Conservation (phyloP, 2,888 invertebrate genomes). For the Orgyia antiqua region DNA sequence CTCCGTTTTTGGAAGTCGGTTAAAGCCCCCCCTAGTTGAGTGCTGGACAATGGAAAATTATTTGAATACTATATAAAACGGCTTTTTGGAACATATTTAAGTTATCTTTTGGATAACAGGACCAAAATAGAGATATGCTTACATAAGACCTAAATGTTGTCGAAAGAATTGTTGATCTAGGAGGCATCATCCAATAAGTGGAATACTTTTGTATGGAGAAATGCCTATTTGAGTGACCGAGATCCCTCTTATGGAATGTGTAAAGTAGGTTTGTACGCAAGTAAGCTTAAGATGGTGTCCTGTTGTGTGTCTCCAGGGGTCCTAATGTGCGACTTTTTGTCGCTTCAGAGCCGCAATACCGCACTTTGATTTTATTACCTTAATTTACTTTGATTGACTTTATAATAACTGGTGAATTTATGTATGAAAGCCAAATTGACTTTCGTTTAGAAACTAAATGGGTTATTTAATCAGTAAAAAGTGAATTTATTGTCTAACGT, state of each 20-base stretch:
- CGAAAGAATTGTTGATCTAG: neutral
- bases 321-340: constrained; percentile 52
- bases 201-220: too few species aligned
- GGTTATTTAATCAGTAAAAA: constrained; percentile 2
- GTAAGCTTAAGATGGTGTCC: constrained; percentile 28
- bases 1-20: too few species aligned
- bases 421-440: constrained; percentile 14
- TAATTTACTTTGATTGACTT: constrained; percentile 21
- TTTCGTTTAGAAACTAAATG: constrained; percentile 4
- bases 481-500: constrained; percentile 5
- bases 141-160: too few species aligned
- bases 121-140: too few species aligned
- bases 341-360: constrained; percentile 14
- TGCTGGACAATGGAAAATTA: too few species aligned
- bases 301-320: constrained; percentile 40
- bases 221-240: too few species aligned
- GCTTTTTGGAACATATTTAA: too few species aligned
- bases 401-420: constrained; percentile 17
- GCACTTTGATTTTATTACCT: constrained; percentile 27
- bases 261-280: constrained; percentile 23
- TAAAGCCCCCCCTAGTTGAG: too few species aligned
- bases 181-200: too few species aligned
- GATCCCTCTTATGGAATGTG: constrained; percentile 33
- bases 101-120: too few species aligned
- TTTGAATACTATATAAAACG: too few species aligned